Conservation (phyloP, 2,113 vertebrate genomes). For the Etheostoma cragini region DNA sequence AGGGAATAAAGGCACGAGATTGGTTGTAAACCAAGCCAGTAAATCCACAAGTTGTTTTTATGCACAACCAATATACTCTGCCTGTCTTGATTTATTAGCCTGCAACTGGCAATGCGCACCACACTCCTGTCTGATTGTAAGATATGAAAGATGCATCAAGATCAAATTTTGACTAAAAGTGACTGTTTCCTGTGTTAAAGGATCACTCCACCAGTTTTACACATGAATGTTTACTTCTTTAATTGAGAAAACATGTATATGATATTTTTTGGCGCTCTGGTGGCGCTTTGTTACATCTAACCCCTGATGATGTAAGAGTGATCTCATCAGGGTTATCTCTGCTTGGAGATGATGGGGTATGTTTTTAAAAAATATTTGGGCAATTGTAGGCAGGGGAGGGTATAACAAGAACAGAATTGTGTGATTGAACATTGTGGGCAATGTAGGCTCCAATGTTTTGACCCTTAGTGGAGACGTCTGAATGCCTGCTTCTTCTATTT, state of each 20-base stretch:
- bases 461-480: neutral
- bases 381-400: neutral
- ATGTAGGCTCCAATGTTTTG: neutral
- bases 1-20: conserved; percentile 63
- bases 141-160: conserved; percentile 54
- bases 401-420: neutral
- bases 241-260: neutral
- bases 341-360: neutral
- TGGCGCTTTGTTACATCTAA: too few species aligned
- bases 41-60: conserved; percentile 75
- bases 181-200: conserved; percentile 25
- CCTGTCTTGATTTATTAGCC: conserved; percentile 51
- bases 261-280: neutral
- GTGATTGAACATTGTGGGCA: conserved; percentile 14
- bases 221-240: neutral
- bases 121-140: conserved; percentile 37
- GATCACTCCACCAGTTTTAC: conserved; percentile 16
- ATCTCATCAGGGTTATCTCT: neutral
- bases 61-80: conserved; percentile 51
- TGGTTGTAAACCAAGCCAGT: conserved; percentile 69
- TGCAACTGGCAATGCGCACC: conserved; percentile 33
- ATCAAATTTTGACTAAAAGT: conserved; percentile 24
- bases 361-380: neutral
- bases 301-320: neutral
- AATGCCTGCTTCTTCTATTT: neutral